These are phyloP conservation scores for Tichodroma muraria DNA, from an alignment of 2,113 vertebrate species.

Conservation along the genomic window DNA sequence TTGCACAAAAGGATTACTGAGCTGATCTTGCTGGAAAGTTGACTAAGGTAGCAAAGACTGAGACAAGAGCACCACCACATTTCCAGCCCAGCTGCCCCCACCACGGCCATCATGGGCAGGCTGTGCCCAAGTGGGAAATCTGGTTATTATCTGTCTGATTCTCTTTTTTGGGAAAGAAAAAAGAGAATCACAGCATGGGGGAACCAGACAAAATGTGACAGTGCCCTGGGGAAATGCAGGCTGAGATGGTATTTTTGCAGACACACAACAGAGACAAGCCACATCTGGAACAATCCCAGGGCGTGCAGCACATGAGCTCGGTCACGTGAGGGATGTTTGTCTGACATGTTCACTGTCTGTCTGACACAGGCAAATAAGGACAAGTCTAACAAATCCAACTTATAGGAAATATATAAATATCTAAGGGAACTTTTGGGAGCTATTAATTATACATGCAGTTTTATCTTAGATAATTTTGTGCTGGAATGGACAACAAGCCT, in stretches of 20 bases:
- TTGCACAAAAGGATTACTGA: not conserved
- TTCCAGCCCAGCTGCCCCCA: not conserved
- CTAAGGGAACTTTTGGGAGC: not conserved
- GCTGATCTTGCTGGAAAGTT: not conserved
- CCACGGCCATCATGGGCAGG: rapidly evolving
- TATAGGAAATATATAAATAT: not conserved
- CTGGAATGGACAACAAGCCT: not conserved
- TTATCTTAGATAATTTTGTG: not conserved
- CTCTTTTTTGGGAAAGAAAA: not conserved
- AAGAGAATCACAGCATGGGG: not conserved
- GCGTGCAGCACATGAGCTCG: not conserved
- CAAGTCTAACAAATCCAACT: not conserved
- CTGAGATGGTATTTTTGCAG: not conserved
- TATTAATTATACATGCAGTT: not conserved
- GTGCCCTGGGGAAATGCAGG: not conserved
- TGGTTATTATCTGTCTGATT: not conserved
- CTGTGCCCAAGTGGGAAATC: not conserved
- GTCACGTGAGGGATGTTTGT: rapidly evolving
- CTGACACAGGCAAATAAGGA: not conserved
- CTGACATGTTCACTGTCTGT: not conserved
- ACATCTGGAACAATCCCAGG: not conserved
- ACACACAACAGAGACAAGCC: not conserved
- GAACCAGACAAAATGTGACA: not conserved
- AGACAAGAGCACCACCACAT: not conserved
- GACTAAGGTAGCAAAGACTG: not conserved